Conservation (phyloP, 2,797 vertebrate genomes). For the Malacoctenus gilli region DNA sequence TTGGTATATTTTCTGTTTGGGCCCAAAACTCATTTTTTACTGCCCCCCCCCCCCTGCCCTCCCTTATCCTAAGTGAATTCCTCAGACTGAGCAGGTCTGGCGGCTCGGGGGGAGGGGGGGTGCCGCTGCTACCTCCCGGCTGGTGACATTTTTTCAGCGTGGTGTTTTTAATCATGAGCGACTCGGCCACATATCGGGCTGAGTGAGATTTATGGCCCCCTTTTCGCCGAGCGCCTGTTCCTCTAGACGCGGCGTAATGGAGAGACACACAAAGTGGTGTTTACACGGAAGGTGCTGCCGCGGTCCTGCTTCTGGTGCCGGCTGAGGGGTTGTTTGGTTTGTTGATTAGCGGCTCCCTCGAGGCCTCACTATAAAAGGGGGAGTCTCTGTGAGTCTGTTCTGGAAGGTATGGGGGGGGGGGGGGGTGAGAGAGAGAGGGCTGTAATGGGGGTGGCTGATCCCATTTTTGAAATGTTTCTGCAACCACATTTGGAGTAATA, state of each 20-base stretch:
- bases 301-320: slow-evolving; percentile 37
- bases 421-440: slow-evolving; percentile 2
- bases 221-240: slow-evolving; percentile 50
- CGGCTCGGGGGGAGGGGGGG: no score
- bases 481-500: no score
- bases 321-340: slow-evolving; percentile 67
- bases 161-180: slow-evolving; percentile 63
- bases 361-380: slow-evolving; percentile 15
- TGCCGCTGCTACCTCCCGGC: slow-evolving; percentile 15
- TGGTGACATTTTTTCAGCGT: slow-evolving; percentile 40
- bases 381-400: slow-evolving; percentile 37
- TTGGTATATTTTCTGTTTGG: slow-evolving; percentile 1
- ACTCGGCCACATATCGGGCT: slow-evolving; percentile 54
- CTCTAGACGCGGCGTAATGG: slow-evolving; percentile 46
- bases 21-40: no score
- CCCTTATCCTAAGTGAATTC: not conserved
- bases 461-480: no score
- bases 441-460: no score
- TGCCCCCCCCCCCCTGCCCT: no score
- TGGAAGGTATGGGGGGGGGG: slow-evolving; percentile 12
- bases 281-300: slow-evolving; percentile 65
- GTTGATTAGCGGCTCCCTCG: slow-evolving; percentile 72
- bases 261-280: slow-evolving; percentile 61
- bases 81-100: not conserved
- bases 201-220: slow-evolving; percentile 69